Evolutionary conservation across 2,888 invertebrate species (phyloP).

Genomic region (Drosophila macrospina): DNA sequence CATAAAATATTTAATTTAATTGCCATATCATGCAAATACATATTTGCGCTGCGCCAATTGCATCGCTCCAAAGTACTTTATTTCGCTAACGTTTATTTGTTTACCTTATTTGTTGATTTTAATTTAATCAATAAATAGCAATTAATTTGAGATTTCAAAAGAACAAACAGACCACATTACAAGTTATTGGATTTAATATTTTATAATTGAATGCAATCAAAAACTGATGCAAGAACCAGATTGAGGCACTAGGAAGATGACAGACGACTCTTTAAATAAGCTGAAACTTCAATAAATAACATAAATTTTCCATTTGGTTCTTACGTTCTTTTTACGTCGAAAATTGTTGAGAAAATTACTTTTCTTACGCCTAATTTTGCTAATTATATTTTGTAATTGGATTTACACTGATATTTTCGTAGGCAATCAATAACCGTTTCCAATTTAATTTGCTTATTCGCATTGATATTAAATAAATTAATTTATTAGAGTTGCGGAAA

Average conservation of each 20-base stretch:
- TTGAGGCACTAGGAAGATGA: not conserved
- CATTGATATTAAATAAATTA: slow-evolving; percentile 41
- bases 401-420: slow-evolving; percentile 15
- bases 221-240: not conserved
- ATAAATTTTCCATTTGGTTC: not conserved
- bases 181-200: slow-evolving; percentile 6
- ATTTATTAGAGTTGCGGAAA: slow-evolving; percentile 40
- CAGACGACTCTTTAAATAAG: not conserved
- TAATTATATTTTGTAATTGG: slow-evolving; percentile 25
- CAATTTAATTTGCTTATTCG: slow-evolving; percentile 26
- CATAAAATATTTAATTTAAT: slow-evolving; percentile 71
- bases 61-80: slow-evolving; percentile 16
- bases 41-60: slow-evolving; percentile 53
- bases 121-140: slow-evolving; percentile 44
- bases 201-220: not conserved
- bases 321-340: not conserved
- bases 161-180: slow-evolving; percentile 2
- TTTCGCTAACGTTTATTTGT: not conserved
- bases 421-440: slow-evolving; percentile 21
- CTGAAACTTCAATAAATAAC: not conserved
- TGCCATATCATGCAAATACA: slow-evolving; percentile 71
- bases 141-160: slow-evolving; percentile 41
- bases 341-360: slow-evolving; percentile 3
- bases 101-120: slow-evolving; percentile 9
- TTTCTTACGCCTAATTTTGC: slow-evolving; percentile 1